These are phyloP conservation scores for Apodemus sylvaticus DNA, from an alignment of 2,113 vertebrate species.

Conservation along the genomic window DNA sequence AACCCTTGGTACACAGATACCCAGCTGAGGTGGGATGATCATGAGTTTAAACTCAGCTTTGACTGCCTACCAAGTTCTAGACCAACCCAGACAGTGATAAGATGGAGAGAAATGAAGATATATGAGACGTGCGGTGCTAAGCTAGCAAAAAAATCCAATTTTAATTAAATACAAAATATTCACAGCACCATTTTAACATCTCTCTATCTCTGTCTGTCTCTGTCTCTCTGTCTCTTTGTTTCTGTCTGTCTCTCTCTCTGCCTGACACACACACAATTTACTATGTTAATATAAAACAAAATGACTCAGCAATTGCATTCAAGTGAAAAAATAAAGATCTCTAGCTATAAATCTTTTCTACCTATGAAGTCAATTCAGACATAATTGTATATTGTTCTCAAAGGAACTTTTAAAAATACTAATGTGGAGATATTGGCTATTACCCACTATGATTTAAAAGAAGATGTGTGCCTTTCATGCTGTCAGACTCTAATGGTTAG, in stretches of 20 bases:
- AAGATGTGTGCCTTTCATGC: not conserved
- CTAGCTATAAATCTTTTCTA: not conserved
- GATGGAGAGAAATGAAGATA: not conserved
- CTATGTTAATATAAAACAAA: not conserved
- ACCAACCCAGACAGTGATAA: not conserved
- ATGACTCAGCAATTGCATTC: not conserved
- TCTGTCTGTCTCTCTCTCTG: no score
- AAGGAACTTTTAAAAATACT: not conserved
- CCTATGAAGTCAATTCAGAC: not conserved
- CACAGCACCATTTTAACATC: not conserved
- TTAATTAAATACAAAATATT: not conserved
- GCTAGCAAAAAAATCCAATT: not conserved
- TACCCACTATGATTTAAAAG: not conserved
- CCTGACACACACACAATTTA: not conserved
- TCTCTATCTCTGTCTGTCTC: no score
- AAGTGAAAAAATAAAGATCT: not conserved
- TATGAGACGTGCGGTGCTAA: not conserved
- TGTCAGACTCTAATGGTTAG: not conserved
- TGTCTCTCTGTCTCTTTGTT: no score
- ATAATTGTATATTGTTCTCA: not conserved
- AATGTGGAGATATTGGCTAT: not conserved
- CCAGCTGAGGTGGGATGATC: not conserved
- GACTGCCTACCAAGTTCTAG: not conserved
- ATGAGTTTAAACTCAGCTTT: not conserved
- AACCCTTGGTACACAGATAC: not conserved